phyloP scores from a whole-genome alignment of 2,888 invertebrate species.

The Xestia rhomboidea region DNA sequence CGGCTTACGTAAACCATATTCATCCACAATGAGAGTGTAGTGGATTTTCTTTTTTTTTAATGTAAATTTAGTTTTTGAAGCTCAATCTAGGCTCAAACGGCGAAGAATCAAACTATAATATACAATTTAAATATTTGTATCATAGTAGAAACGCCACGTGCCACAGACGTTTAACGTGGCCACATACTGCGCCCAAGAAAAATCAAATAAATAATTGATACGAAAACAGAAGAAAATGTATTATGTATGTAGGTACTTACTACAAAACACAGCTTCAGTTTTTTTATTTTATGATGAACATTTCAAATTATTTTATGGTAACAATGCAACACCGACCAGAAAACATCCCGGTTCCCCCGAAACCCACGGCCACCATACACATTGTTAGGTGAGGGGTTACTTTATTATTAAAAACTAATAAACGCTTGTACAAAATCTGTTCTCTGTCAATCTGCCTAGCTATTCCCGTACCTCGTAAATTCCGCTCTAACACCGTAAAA shows the following conservation, averaged over 20 bases:
- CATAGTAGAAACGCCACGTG: background rate
- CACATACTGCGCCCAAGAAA: background rate
- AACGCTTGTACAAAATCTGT: conserved; percentile 84
- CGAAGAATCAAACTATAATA: background rate
- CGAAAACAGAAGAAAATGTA: background rate
- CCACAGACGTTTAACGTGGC: background rate
- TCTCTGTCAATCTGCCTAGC: conserved; percentile 77
- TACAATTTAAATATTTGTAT: background rate
- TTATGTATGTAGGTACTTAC: background rate
- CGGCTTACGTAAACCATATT: background rate
- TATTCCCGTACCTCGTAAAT: conserved; percentile 84
- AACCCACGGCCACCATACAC: conserved; percentile 59
- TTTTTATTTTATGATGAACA: background rate
- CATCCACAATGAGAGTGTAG: background rate
- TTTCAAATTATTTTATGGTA: background rate
- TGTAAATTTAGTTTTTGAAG: background rate
- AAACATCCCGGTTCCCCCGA: conserved; percentile 3
- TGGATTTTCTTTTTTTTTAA: background rate
- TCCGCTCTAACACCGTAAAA: conserved; percentile 80
- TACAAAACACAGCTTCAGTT: background rate
- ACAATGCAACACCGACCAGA: background rate
- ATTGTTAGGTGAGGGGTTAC: conserved; percentile 69
- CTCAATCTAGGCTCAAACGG: background rate
- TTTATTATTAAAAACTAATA: conserved; percentile 81
- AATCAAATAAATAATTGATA: background rate